Conservation (phyloP, 2,888 invertebrate species). For the Acrobasis consociella region DNA sequence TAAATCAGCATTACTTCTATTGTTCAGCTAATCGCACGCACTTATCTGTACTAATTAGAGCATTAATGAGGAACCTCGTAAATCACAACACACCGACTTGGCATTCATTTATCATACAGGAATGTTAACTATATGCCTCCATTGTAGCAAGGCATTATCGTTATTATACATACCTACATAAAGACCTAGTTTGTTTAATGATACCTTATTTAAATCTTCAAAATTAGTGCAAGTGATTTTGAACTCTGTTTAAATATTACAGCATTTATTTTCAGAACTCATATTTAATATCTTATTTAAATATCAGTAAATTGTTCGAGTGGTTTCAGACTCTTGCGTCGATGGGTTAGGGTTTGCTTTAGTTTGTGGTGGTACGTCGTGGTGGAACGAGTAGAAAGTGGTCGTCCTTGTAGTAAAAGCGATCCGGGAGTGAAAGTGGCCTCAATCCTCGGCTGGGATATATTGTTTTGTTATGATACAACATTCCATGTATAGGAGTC, state of each 20-base stretch:
- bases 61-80: slow-evolving; percentile 3
- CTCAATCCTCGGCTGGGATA: slow-evolving; percentile 11
- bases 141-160: not conserved
- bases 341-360: not conserved
- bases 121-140: not conserved
- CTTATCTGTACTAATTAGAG: slow-evolving; percentile 3
- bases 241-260: not conserved
- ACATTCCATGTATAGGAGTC: slow-evolving; percentile 5
- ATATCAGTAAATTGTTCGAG: not conserved
- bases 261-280: not conserved
- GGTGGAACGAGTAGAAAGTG: slow-evolving; percentile 55
- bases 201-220: not conserved
- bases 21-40: not conserved
- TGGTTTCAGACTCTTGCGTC: not conserved
- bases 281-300: not conserved
- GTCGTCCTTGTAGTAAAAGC: slow-evolving; percentile 68
- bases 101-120: not conserved
- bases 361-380: not conserved
- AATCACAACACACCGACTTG: not conserved
- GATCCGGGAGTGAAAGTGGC: slow-evolving; percentile 60
- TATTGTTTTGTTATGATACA: slow-evolving; percentile 14
- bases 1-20: slow-evolving; percentile 3
- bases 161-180: not conserved
- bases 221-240: not conserved
- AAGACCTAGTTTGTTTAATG: not conserved